phyloP scores from a whole-genome alignment of 1,140 invertebrate species.

The Ridgeia piscesae region DNA sequence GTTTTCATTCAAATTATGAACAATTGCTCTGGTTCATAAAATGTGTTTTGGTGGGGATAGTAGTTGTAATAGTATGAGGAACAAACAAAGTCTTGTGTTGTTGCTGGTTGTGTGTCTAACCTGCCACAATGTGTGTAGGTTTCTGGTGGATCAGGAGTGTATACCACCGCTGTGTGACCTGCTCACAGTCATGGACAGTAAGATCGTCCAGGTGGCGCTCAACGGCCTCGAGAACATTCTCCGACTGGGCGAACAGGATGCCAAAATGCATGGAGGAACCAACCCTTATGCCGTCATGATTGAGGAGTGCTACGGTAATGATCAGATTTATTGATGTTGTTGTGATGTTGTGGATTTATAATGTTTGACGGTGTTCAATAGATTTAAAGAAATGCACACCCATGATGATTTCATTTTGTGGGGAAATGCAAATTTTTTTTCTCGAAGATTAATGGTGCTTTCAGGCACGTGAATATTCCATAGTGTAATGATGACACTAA shows the following conservation, averaged over 20 bases:
- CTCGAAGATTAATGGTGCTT: too few species aligned
- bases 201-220: constrained; percentile 96
- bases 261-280: constrained; percentile 66
- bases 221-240: constrained; percentile 96
- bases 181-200: constrained; percentile 88
- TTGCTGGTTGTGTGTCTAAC: not conserved
- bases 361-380: constrained; percentile 2
- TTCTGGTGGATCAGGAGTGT: constrained; percentile 67
- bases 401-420: too few species aligned
- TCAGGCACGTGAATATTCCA: too few species aligned
- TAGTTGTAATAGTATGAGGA: too few species aligned
- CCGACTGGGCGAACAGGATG: constrained; percentile 83
- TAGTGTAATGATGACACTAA: too few species aligned
- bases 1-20: too few species aligned
- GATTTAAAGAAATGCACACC: too few species aligned
- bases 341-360: constrained; percentile 69
- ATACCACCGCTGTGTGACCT: constrained; percentile 94
- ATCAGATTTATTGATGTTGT: constrained; percentile 62
- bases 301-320: constrained; percentile 81
- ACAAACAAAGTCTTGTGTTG: too few species aligned
- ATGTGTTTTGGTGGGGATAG: too few species aligned
- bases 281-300: constrained; percentile 91
- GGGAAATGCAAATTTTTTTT: too few species aligned
- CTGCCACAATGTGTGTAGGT: not conserved
- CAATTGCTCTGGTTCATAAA: too few species aligned